Base-by-base conservation (phyloP, 2,888 invertebrate species). In the Ditula angustiorana region DNA sequence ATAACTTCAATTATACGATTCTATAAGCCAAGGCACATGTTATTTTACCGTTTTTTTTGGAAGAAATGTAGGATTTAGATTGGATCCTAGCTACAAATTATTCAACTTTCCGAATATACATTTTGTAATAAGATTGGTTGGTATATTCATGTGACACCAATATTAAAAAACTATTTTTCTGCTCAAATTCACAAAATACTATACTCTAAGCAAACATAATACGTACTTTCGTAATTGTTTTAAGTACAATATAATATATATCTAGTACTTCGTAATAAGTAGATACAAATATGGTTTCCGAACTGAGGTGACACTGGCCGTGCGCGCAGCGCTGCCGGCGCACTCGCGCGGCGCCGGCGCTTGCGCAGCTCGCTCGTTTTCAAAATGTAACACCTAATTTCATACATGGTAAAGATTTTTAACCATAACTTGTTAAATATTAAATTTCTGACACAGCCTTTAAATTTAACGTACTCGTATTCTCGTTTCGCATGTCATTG, bases 131-230 rank as follows among this genome's bases (percentile, higher is more conserved):
- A 90, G 91, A 90, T 91, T 92, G 91, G 91, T 92, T 92, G 92
- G 92, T 92, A 92, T 91, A 91, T 91, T 89, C 85, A 90, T 86
- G 88, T 92, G 92, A 92, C 90, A 92, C 91, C 90, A 92, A 91
- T 91, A 90, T 92, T 92, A 92, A 90, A 92, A 92, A 92, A 92
- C 91, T 91, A 91, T 90, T 78, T 86, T 90, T 91, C 89, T 91
- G 92, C 91, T 88, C 91, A 90, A 91, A 90, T 88, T 90, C 90
- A 88, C 84, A 89, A 90, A 92, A 90, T 91, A 85, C 89, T 88
- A 88, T 85, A 87, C 88, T 87, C 92, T 92, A 92, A 92, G 92
- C 91, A 86, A 92, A 92, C 87, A 81, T 89, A 89, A 78, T 74
- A 74, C 28, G 37, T 62, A 49, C 85, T 81, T 80, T 83, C 82